Percentiles rank a stretch among this genome's conserved stretches.
Evolutionary conservation across 1,140 invertebrate species (phyloP).

Genomic region (Hyles euphorbiae): DNA sequence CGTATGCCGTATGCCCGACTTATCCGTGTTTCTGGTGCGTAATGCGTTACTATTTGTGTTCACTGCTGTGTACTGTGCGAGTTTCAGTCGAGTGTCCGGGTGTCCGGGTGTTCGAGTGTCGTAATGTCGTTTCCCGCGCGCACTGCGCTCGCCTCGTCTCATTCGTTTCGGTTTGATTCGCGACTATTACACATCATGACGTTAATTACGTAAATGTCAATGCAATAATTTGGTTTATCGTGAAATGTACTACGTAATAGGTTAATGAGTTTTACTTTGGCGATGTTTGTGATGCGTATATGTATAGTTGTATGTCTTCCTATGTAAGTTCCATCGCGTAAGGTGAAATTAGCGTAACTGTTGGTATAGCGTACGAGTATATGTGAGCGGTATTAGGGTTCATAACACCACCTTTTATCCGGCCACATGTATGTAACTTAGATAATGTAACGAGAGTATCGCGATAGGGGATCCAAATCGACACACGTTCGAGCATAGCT

Average conservation of each 20-base stretch:
- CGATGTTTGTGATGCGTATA: constrained; percentile 38
- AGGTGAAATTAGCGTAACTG: constrained; percentile 50
- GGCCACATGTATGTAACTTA: constrained; percentile 58
- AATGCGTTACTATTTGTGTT: too few relatives aligned
- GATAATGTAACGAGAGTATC: constrained; percentile 49
- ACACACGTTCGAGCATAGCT: constrained; percentile 46
- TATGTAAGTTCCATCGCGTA: constrained; percentile 65
- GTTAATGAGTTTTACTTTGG: constrained; percentile 26
- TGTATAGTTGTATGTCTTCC: constrained; percentile 72
- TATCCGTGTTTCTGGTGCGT: too few relatives aligned
- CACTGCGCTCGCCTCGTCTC: too few relatives aligned
- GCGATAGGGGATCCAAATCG: constrained; percentile 51
- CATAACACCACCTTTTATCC: constrained; percentile 51
- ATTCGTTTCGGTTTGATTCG: too few relatives aligned
- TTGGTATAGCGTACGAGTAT: constrained; percentile 27
- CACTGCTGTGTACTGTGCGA: too few relatives aligned
- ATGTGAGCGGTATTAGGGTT: constrained; percentile 9
- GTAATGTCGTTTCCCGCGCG: too few relatives aligned
- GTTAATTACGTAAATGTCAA: constrained; percentile 6
- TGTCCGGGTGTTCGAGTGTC: too few relatives aligned
- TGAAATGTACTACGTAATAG: constrained; percentile 22
- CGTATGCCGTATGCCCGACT: too few relatives aligned
- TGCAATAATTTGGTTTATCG: constrained; percentile 17
- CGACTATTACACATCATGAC: too few relatives aligned
- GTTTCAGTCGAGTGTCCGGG: too few relatives aligned